Base-by-base conservation (phyloP, 2,113 vertebrate genomes). In the Pygathrix nemaeus region DNA sequence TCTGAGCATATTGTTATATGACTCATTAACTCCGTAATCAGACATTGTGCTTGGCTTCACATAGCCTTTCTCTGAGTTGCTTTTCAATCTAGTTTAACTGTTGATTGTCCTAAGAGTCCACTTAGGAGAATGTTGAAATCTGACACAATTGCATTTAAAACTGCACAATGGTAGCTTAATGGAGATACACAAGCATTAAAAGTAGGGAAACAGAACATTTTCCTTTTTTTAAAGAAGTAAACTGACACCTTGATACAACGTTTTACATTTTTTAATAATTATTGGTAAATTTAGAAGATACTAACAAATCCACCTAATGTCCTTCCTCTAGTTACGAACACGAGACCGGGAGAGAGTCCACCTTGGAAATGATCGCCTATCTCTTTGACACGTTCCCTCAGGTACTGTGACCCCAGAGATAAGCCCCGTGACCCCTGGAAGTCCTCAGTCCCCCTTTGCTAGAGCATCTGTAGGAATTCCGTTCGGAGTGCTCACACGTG, bases 281-380 rank as follows among this genome's bases (percentile, higher is more conserved):
- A 6, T 35, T 94, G 23, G 30, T 81, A 79, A 32, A n/a, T 97
- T 48, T 52, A 18, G 35, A 75, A 85, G 80, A 48, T 90, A 21
- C 90, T 98, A 95, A 98, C 73, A 64, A 91, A 8, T 48, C 66
- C 27, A 32, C 57, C 66, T 96, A 55, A 52, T 98, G 8, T 1
- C 98, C 94, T 97, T 88, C 81, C 94, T 61, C 4, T 97, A 99
- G 99, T 57, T 99, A 99, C 0, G 99, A 99, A 90, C 99, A 99
- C 50, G 99, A 99, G 98, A 99, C 99, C 0, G 99, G 99, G 78
- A 99, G 99, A 97, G 99, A 99, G 92, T 99, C 99, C 0, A 98
- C 99, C 3, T 98, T 99, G 97, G 99, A 99, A 98, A 99, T 99
- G 99, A 98, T 99, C 88, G 99, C 99, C 0, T 99, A 98, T 97